These are phyloP conservation scores for Corythornis cristatus DNA, from an alignment of 2,113 vertebrate genomes.

Conservation along the genomic window DNA sequence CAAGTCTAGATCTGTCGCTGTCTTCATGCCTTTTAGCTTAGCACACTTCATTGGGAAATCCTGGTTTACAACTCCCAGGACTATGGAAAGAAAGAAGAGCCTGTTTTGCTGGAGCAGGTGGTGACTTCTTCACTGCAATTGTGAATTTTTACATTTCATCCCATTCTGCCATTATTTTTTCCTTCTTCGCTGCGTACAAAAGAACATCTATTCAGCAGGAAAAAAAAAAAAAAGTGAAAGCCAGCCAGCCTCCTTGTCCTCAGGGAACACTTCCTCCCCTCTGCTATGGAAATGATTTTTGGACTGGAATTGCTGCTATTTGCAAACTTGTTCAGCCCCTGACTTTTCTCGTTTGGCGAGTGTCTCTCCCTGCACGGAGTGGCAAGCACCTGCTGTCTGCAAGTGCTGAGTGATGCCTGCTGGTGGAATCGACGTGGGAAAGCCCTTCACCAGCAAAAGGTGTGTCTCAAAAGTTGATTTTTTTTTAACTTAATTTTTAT, in stretches of 20 bases:
- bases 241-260: constrained; percentile 27
- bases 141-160: not conserved
- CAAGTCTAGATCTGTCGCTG: constrained; percentile 73
- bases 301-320: constrained; percentile 56
- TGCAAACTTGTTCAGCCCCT: constrained; percentile 44
- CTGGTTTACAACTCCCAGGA: constrained; percentile 20
- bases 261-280: constrained; percentile 26
- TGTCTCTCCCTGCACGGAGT: not conserved
- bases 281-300: constrained; percentile 52
- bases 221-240: not conserved
- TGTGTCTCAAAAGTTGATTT: constrained; percentile 28
- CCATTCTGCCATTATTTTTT: not conserved
- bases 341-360: constrained; percentile 58
- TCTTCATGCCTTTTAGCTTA: constrained; percentile 63
- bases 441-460: constrained; percentile 39
- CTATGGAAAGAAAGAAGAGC: constrained; percentile 41
- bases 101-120: constrained; percentile 19
- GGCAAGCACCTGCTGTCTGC: constrained; percentile 47
- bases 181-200: not conserved
- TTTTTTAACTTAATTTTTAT: constrained; percentile 52
- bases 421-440: constrained; percentile 47
- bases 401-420: constrained; percentile 20
- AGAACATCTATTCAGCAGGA: not conserved
- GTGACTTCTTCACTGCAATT: not conserved
- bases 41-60: constrained; percentile 62